Conservation (phyloP, 2,888 invertebrate species). For the Hirtodrosophila duncani region DNA sequence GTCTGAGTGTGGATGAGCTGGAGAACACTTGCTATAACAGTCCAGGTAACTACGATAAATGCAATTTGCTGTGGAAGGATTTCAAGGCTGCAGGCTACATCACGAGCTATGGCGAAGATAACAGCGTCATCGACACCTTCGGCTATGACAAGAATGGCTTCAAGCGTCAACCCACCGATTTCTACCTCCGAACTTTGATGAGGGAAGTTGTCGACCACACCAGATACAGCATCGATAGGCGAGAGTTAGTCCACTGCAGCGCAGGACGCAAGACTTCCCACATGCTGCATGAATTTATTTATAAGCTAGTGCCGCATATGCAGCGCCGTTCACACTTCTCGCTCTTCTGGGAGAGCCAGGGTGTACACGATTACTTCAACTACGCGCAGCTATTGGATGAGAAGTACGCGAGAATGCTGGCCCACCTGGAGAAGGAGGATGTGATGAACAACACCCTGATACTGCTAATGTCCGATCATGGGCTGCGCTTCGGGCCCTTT, state of each 20-base stretch:
- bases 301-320: slow-evolving; percentile 27
- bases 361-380: slow-evolving; percentile 38
- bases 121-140: slow-evolving; percentile 86
- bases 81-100: slow-evolving; percentile 84
- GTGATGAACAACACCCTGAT: slow-evolving; percentile 83
- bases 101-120: slow-evolving; percentile 89
- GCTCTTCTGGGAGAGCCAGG: slow-evolving; percentile 45
- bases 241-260: slow-evolving; percentile 25
- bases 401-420: slow-evolving; percentile 24
- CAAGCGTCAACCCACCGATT: slow-evolving; percentile 87
- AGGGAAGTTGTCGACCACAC: slow-evolving; percentile 82
- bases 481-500: slow-evolving; percentile 89
- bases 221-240: slow-evolving; percentile 30
- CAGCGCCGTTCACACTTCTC: slow-evolving; percentile 24
- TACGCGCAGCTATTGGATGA: slow-evolving; percentile 25
- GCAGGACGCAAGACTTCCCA: slow-evolving; percentile 25
- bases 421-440: slow-evolving; percentile 49
- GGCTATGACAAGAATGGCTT: slow-evolving; percentile 88
- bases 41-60: slow-evolving; percentile 84
- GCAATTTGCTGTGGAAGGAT: slow-evolving; percentile 88
- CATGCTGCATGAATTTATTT: slow-evolving; percentile 33
- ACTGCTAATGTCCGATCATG: slow-evolving; percentile 91
- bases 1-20: slow-evolving; percentile 82
- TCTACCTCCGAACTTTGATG: slow-evolving; percentile 87
- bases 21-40: slow-evolving; percentile 80